Evolutionary conservation across 2,888 invertebrate genomes (phyloP).

Genomic region (Calameuta pallipes): DNA sequence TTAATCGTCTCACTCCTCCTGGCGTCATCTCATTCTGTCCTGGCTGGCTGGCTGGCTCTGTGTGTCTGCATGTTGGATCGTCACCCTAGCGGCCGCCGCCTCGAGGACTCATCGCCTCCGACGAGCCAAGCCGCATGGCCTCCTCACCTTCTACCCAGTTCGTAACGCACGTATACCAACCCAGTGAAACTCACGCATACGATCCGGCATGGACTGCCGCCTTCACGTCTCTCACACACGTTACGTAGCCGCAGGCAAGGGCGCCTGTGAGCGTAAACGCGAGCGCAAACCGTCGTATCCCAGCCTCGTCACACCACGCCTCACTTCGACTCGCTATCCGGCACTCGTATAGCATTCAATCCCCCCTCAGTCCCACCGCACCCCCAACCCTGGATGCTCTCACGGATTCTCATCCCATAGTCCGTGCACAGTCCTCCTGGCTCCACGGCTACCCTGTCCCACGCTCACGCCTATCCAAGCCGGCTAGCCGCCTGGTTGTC

Average conservation of each 20-base stretch:
- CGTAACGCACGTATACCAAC: not conserved
- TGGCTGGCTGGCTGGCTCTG: not conserved
- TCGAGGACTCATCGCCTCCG: slow-evolving; percentile 61
- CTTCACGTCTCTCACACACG: slow-evolving; percentile 23
- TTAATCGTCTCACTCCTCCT: slow-evolving; percentile 1
- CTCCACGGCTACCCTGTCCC: not conserved
- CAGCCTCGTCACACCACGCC: slow-evolving; percentile 19
- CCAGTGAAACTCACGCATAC: slow-evolving; percentile 19
- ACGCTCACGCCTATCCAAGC: not conserved
- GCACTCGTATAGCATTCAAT: not conserved
- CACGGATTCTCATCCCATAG: not conserved
- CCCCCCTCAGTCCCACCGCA: not conserved
- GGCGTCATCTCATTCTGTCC: not conserved
- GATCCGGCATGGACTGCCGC: slow-evolving; percentile 32
- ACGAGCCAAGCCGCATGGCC: slow-evolving; percentile 52
- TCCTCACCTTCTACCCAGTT: slow-evolving; percentile 32
- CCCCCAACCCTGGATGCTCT: not conserved
- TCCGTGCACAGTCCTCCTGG: not conserved
- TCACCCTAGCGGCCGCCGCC: slow-evolving; percentile 45
- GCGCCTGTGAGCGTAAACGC: slow-evolving; percentile 57
- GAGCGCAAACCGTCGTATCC: slow-evolving; percentile 28
- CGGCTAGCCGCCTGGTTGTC: not conserved
- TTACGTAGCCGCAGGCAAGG: slow-evolving; percentile 55
- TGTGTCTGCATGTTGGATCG: slow-evolving; percentile 8
- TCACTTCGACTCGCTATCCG: slow-evolving; percentile 7